Evolutionary conservation across 2,888 invertebrate species (phyloP).

Genomic region (Hyalella azteca): DNA sequence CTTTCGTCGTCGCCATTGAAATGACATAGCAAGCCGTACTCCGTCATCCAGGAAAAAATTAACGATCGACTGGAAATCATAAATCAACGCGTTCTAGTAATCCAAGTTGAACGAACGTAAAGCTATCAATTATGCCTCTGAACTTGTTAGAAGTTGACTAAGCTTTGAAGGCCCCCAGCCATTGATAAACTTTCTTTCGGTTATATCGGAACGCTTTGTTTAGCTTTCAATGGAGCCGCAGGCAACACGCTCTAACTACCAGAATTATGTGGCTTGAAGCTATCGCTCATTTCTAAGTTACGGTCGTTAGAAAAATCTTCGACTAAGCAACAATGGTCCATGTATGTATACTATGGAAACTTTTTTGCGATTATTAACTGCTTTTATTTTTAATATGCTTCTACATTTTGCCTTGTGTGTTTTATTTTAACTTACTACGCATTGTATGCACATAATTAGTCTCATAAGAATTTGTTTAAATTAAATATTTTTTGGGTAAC

Average conservation of each 20-base stretch:
- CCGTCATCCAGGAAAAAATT: not conserved
- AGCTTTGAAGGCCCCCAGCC: not conserved
- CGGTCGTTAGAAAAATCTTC: too few relatives aligned
- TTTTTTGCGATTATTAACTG: too few relatives aligned
- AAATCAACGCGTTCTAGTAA: not conserved
- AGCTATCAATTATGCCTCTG: not conserved
- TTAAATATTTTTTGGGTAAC: too few relatives aligned
- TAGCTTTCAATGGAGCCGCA: not conserved
- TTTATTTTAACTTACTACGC: too few relatives aligned
- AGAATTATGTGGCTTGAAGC: conserved; percentile 10
- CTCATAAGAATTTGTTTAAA: too few relatives aligned
- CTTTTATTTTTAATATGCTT: too few relatives aligned
- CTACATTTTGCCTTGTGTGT: too few relatives aligned
- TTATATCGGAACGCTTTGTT: conserved; percentile 1
- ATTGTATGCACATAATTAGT: too few relatives aligned
- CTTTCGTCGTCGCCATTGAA: not conserved
- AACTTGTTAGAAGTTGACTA: conserved; percentile 9
- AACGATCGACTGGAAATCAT: not conserved
- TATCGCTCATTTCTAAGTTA: not conserved
- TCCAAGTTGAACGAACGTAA: not conserved
- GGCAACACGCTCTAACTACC: not conserved
- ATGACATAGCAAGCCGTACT: not conserved
- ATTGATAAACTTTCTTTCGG: conserved; percentile 30
- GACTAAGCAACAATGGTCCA: too few relatives aligned
- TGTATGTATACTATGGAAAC: too few relatives aligned